Conservation (phyloP, 1,140 invertebrate species). For the Aleiodes sp. region DNA sequence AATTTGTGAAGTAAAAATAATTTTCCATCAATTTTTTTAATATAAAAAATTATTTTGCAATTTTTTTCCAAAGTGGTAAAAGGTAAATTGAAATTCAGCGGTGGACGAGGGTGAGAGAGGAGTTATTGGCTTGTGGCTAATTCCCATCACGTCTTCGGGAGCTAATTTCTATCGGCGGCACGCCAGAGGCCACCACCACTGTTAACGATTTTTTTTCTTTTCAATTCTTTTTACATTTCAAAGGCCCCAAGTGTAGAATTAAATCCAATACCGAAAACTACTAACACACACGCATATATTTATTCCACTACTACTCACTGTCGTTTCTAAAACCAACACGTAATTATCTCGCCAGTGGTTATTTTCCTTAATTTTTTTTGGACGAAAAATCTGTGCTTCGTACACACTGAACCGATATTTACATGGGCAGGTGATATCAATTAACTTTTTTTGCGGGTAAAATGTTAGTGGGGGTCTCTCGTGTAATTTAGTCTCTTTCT, state of each 20-base stretch:
- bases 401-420: slow-evolving; percentile 56
- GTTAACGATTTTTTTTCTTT: too few relatives aligned
- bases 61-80: too few relatives aligned
- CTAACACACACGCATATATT: slow-evolving; percentile 49
- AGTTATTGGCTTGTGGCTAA: slow-evolving; percentile 13
- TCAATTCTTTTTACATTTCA: not conserved
- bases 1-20: too few relatives aligned
- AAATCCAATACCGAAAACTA: slow-evolving; percentile 50
- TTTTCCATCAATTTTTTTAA: too few relatives aligned
- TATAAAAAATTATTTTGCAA: too few relatives aligned
- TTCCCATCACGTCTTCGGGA: slow-evolving; percentile 31
- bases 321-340: slow-evolving; percentile 66
- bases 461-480: too few relatives aligned
- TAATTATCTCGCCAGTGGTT: slow-evolving; percentile 63
- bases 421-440: slow-evolving; percentile 65
- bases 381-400: not conserved
- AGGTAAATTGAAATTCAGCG: not conserved
- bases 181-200: not conserved
- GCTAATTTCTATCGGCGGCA: slow-evolving; percentile 17
- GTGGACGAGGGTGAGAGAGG: not conserved
- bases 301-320: slow-evolving; percentile 30
- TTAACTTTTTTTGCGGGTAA: slow-evolving; percentile 48
- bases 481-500: too few relatives aligned
- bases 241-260: slow-evolving; percentile 15
- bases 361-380: slow-evolving; percentile 51